Evolutionary conservation across 2,888 invertebrate genomes (phyloP), one percentile per base, ranked within the genome.

Genomic region (Drosophila neotestacea): DNA sequence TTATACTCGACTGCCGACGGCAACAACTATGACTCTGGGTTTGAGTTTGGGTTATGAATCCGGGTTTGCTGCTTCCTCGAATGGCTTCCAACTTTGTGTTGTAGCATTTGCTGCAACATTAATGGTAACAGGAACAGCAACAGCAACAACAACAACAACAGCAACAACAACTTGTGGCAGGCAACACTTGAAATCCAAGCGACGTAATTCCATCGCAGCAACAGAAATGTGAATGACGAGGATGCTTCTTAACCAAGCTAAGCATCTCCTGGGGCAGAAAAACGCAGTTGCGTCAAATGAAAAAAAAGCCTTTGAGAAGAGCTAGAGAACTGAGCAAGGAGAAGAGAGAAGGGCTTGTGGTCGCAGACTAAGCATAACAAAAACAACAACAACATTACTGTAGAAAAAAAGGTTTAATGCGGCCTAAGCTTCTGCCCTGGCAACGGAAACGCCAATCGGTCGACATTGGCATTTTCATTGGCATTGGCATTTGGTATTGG

Each of bases 381-480:
- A 62, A 69, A 73, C 70, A 67, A 62, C 60, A 86, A 73, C 70
- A 67, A 62, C 60, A 86, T 66, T 66, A 76, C 63, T 77, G 69
- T 61, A 63, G 69, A 68, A 78, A 73, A 73, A 78, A 88, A 78
- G 89, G 85, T 65, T 89, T 82, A 89, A 85, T 76, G 76, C 78
- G 74, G 85, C 76, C 78, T 85, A 80, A 89, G 79, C 36, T 38
- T 7, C 36, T 51, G 9, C 51, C 51, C 27, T 30, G 61, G 79
- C 77, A 79, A 79, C 71, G 79, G 55, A 32, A 61, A 41, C 28
- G 52, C 51, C 59, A 65, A 51, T 58, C 44, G 58, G 32, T 13
- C 34, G 58, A 28, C 51, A 61, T 48, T 39, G 32, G 4, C 50
- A 44, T 39, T 34, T n/a, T 36, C 61, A 39, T 28, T 51, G 54